Evolutionary conservation across 2,888 invertebrate genomes (phyloP), one percentile per base, ranked within the genome.

Genomic region (Chelonus formosanus): DNA sequence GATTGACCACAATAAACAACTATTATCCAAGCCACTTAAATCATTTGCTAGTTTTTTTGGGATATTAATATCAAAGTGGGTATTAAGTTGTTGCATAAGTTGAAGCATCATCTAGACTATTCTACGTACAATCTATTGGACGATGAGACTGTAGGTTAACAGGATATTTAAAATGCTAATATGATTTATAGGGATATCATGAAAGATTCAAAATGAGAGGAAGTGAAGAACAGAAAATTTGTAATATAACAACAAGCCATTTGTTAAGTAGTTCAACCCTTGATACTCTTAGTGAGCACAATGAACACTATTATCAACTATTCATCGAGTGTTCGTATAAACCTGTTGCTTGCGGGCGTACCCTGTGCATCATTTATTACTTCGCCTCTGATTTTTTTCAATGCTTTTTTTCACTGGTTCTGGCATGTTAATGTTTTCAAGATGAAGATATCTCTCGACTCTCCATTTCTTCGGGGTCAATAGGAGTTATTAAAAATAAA

Each of bases 301-400:
- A 82, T 78, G 78, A 75, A 74, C 74, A 75, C 78, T 79, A 80
- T 80, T 80, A 80, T 80, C 75, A 72, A 71, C 72, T 75, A 75
- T 77, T 79, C 74, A 80, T 79, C 75, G 74, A 70, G 65, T 60
- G 44, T 52, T 20, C 20, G 48, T 43, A 4, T 40, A 50, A 59
- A 56, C 48, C 59, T 52, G 63, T 43, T 45, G 36, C 7, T 40
- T 31, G 57, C 10, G 36, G 36, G 45, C 52, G 34, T 31, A 32
- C 31, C 35, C 35, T 8, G 7, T 35, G 52, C 52, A 63, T 31
- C 10, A 44, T 55, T 55, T 55, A 55, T 55, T 55, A 40, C 35
- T 35, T 8, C 31, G 8, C 3, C 5, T 52, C 2, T 50, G 5
- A 50, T 50, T 20, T 31, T 50, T 20, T 50, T 20, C 5, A 50